Evolutionary conservation across 2,797 vertebrate species (phyloP).

Genomic region (Acropternis orthonyx): DNA sequence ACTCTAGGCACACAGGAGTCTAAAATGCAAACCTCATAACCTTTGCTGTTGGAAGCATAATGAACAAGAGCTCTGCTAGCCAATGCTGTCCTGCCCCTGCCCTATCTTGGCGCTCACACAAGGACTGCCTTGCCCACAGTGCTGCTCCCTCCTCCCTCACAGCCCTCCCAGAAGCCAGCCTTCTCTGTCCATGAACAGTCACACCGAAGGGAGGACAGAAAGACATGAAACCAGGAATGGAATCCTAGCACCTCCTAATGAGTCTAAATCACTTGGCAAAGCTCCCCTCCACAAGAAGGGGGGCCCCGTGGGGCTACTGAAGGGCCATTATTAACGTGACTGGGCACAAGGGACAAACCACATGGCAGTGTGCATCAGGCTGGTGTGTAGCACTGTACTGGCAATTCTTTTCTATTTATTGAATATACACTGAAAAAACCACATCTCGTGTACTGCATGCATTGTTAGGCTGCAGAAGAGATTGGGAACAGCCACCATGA

Average conservation of each 20-base stretch:
- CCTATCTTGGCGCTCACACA: not conserved
- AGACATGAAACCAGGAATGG: not conserved
- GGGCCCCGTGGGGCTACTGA: rapidly evolving
- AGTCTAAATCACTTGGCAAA: not conserved
- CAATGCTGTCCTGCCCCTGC: rapidly evolving
- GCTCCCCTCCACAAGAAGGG: not conserved
- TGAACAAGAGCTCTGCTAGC: not conserved
- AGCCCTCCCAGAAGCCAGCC: not conserved
- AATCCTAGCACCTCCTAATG: not conserved
- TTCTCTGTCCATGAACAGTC: not conserved
- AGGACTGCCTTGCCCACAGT: not conserved
- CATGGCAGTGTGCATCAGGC: rapidly evolving
- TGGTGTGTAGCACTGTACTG: not conserved
- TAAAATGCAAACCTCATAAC: not conserved
- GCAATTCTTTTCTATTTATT: not conserved
- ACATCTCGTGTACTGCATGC: rapidly evolving
- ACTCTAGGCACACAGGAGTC: not conserved
- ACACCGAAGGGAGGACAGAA: not conserved
- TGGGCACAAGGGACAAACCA: not conserved
- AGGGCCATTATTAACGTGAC: not conserved
- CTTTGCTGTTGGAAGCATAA: not conserved
- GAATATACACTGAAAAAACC: not conserved
- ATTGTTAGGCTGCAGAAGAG: not conserved
- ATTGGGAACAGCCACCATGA: not conserved
- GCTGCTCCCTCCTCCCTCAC: not conserved